phyloP scores from a whole-genome alignment of 2,113 vertebrate genomes.

The Tachysurus vachellii region DNA sequence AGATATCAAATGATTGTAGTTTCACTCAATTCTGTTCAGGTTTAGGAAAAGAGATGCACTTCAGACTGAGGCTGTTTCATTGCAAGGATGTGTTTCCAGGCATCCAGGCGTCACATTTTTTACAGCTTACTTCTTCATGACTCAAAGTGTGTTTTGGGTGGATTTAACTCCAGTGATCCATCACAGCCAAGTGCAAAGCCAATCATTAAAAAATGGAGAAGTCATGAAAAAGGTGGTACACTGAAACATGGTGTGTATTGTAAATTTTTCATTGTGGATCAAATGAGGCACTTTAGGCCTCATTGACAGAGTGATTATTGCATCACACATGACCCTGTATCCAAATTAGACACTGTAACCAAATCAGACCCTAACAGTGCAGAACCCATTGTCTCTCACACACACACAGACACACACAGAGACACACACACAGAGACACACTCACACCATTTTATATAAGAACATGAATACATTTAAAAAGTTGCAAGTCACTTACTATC shows the following conservation, averaged over 20 bases:
- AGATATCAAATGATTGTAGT: background rate
- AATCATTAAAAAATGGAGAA: background rate
- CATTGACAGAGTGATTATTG: background rate
- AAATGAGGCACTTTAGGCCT: background rate
- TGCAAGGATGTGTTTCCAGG: background rate
- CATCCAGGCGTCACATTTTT: background rate
- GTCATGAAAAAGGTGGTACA: background rate
- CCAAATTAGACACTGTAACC: constrained; percentile 36
- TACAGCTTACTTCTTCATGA: background rate
- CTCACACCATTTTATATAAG: background rate
- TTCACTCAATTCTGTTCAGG: background rate
- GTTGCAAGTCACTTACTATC: background rate
- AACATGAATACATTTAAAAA: background rate
- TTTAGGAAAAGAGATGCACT: background rate
- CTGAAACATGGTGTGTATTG: background rate
- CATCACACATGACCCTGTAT: constrained; percentile 14
- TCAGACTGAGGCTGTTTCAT: background rate
- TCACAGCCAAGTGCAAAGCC: background rate
- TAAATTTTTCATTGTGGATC: background rate
- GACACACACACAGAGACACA: background rate
- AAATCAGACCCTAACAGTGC: constrained; percentile 30
- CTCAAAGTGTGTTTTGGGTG: background rate
- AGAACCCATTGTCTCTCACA: background rate
- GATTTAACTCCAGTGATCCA: background rate
- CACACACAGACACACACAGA: background rate